These are phyloP conservation scores for Crotophaga sulcirostris DNA, from an alignment of 2,113 vertebrate genomes.

Conservation along the genomic window DNA sequence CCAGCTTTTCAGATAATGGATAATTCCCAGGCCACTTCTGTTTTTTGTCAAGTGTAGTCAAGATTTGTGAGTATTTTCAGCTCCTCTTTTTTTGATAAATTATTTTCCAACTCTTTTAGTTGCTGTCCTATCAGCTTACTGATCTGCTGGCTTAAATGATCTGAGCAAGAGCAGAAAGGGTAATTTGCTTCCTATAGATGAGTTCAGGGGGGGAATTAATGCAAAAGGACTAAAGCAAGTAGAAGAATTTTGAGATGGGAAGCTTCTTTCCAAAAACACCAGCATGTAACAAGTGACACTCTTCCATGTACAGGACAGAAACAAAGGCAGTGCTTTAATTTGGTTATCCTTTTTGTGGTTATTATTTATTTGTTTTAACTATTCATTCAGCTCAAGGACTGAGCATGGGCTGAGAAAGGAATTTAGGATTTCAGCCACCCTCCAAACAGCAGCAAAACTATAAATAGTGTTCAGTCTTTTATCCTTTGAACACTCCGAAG, in stretches of 20 bases:
- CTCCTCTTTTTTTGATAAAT: not conserved
- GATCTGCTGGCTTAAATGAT: not conserved
- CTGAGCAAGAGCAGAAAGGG: not conserved
- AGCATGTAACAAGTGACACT: not conserved
- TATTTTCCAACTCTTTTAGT: not conserved
- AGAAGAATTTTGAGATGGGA: not conserved
- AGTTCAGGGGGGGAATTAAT: not conserved
- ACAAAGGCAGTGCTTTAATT: slow-evolving; percentile 41
- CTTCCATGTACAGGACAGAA: not conserved
- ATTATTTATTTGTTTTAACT: slow-evolving; percentile 40
- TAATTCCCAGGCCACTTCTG: slow-evolving; percentile 46
- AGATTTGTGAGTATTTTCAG: slow-evolving; percentile 48
- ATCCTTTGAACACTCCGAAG: not conserved
- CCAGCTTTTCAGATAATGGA: slow-evolving; percentile 55
- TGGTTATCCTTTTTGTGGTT: not conserved
- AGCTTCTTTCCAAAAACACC: not conserved
- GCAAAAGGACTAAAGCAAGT: not conserved
- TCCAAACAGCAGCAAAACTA: slow-evolving; percentile 23
- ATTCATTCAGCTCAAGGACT: not conserved
- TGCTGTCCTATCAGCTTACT: not conserved
- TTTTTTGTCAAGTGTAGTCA: slow-evolving; percentile 41
- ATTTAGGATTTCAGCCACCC: not conserved
- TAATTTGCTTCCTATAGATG: not conserved
- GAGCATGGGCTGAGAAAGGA: not conserved
- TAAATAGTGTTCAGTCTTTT: slow-evolving; percentile 40